Percentiles rank a stretch among this genome's conserved stretches.
These are phyloP conservation scores for Dendronephthya gigantea DNA, from an alignment of 64 coral and sea anemone species.

Conservation along the genomic window DNA sequence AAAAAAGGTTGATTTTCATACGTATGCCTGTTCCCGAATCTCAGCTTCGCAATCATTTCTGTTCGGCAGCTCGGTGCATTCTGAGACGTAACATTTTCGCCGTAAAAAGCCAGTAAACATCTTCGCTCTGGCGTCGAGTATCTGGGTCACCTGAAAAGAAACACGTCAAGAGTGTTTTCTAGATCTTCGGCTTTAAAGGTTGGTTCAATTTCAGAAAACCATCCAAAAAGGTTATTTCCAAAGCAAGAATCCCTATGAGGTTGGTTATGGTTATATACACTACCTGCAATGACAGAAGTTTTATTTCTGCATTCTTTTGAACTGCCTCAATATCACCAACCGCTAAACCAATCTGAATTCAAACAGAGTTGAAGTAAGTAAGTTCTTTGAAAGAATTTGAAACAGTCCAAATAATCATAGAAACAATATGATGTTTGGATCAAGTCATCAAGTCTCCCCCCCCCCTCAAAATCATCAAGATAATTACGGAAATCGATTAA, in stretches of 20 bases:
- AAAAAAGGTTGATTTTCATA: background rate
- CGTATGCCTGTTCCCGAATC: background rate
- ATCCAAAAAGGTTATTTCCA: too few relatives aligned
- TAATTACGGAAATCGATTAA: too few relatives aligned
- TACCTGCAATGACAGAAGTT: background rate
- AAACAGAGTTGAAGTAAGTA: background rate
- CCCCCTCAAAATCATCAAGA: background rate
- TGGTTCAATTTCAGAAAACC: too few relatives aligned
- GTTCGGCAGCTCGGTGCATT: background rate
- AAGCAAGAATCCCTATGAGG: too few relatives aligned
- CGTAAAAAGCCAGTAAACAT: background rate
- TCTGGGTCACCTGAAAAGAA: background rate
- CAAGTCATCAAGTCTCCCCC: background rate
- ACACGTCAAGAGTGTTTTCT: background rate
- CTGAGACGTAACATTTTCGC: background rate
- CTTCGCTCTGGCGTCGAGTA: background rate
- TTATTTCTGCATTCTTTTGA: background rate
- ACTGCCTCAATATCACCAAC: constrained; percentile 6
- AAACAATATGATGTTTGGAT: too few relatives aligned
- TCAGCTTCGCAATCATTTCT: background rate
- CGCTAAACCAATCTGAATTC: background rate
- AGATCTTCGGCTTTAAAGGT: too few relatives aligned
- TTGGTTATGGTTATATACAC: background rate
- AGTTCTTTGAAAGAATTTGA: too few relatives aligned
- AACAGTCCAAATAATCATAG: too few relatives aligned